Percentiles rank a stretch among this genome's conserved stretches.
Evolutionary conservation across 2,888 invertebrate genomes (phyloP).

Genomic region (Germaria angustata): DNA sequence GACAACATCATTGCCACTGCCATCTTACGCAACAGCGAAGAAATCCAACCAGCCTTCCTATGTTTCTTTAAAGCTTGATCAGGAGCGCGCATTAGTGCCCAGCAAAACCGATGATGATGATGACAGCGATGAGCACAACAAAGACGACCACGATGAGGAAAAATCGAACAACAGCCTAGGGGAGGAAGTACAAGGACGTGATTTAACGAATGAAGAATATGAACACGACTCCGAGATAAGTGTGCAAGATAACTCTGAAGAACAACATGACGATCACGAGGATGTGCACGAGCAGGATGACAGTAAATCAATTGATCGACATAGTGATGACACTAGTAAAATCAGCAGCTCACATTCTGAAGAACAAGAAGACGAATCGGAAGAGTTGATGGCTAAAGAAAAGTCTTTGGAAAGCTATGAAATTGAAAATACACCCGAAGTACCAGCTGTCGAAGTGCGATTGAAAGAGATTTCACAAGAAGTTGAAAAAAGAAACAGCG

Average conservation of each 20-base stretch:
- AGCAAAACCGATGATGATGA: conserved; percentile 62
- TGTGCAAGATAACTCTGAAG: conserved; percentile 58
- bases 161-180: conserved; percentile 41
- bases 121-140: conserved; percentile 36
- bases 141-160: conserved; percentile 57
- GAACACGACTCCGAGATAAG: conserved; percentile 55
- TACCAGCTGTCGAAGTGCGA: conserved; percentile 78
- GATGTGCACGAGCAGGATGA: conserved; percentile 63
- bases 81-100: conserved; percentile 72
- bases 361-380: conserved; percentile 59
- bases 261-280: conserved; percentile 66
- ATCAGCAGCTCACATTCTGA: conserved; percentile 27
- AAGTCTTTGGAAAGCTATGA: conserved; percentile 57
- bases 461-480: conserved; percentile 79
- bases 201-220: conserved; percentile 58
- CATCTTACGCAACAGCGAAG: conserved; percentile 73
- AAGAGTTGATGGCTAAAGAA: conserved; percentile 49
- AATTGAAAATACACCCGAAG: conserved; percentile 69
- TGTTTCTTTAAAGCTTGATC: conserved; percentile 75
- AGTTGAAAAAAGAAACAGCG: conserved; percentile 76
- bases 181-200: conserved; percentile 59
- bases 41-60: conserved; percentile 75
- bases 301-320: conserved; percentile 35
- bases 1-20: conserved; percentile 75
- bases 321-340: conserved; percentile 21